Conservation (phyloP, 1,140 invertebrate genomes). For the Drosophila neocordata region DNA sequence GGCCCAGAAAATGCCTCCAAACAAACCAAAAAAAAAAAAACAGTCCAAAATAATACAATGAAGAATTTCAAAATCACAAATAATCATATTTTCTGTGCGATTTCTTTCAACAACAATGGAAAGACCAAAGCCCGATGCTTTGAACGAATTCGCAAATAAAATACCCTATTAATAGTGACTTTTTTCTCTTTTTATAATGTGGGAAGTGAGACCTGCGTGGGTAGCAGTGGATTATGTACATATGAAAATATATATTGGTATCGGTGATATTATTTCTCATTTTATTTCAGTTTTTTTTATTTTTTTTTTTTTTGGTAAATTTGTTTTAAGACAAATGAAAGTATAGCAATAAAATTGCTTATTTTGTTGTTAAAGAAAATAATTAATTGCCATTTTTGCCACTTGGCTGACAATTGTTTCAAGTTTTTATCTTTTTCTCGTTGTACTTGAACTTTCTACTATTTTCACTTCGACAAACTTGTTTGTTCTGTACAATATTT, state of each 20-base stretch:
- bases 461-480: conserved; percentile 6
- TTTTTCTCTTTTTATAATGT: neutral
- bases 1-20: conserved; percentile 34
- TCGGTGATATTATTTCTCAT: neutral
- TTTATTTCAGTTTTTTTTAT: neutral
- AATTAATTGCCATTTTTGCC: conserved; percentile 65
- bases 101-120: conserved; percentile 22
- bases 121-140: conserved; percentile 9
- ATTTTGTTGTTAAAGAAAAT: conserved; percentile 3
- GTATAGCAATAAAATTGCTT: neutral
- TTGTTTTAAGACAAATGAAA: conserved; percentile 6
- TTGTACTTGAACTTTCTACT: conserved; percentile 2
- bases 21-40: conserved; percentile 5
- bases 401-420: conserved; percentile 51
- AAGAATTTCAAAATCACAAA: conserved; percentile 55
- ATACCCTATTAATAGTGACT: conserved; percentile 4
- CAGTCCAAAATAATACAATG: conserved; percentile 23
- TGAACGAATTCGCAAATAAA: conserved; percentile 5
- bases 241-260: no score
- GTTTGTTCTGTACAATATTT: conserved; percentile 1
- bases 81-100: neutral
- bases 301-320: neutral
- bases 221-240: neutral
- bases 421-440: conserved; percentile 18
- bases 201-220: conserved; percentile 1